Percentiles rank a stretch among this genome's conserved stretches.
These are phyloP conservation scores for Corvus moneduloides DNA, from an alignment of 2,113 vertebrate species.

Conservation along the genomic window DNA sequence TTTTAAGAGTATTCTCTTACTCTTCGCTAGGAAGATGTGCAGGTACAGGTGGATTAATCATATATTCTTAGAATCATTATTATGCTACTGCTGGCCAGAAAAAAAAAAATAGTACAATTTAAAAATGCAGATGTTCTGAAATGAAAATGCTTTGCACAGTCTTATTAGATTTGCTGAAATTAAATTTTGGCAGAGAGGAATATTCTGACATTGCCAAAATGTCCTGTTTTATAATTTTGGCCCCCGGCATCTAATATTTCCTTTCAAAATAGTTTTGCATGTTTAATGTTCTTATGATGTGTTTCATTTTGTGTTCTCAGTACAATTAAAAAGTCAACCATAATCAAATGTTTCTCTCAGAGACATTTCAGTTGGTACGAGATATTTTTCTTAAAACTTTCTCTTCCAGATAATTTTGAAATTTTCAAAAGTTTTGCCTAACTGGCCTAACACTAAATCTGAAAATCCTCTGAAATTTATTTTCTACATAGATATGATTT, in stretches of 20 bases:
- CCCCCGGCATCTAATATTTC: neutral
- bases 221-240: slow-evolving; percentile 26
- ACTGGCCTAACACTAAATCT: neutral
- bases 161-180: neutral
- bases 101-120: neutral
- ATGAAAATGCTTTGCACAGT: neutral
- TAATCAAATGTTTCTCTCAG: neutral
- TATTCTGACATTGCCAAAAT: slow-evolving; percentile 20
- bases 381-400: neutral
- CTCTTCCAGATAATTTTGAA: neutral
- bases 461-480: neutral
- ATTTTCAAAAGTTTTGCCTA: neutral
- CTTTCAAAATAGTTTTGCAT: slow-evolving; percentile 16
- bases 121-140: slow-evolving; percentile 2
- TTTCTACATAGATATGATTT: neutral
- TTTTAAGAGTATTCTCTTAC: neutral
- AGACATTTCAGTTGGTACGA: neutral
- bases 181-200: neutral
- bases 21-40: neutral
- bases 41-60: neutral
- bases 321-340: slow-evolving; percentile 26
- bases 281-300: slow-evolving; percentile 24
- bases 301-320: slow-evolving; percentile 39
- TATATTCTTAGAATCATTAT: neutral
- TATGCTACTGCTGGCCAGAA: neutral